Base-by-base conservation (phyloP, 2,888 invertebrate species). In the Unio pictorum region DNA sequence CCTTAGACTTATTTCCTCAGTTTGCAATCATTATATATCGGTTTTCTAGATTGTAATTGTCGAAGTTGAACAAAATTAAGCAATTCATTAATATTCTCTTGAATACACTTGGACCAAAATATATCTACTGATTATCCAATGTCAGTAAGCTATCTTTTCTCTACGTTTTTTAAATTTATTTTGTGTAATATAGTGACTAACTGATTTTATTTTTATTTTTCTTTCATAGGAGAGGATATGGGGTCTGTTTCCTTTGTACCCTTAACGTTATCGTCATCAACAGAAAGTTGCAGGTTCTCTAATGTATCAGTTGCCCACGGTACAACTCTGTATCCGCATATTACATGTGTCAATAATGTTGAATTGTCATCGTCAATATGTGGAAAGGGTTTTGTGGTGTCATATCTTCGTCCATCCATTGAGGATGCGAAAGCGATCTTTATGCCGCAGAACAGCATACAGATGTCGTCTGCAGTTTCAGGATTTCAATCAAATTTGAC, bases 311-410 rank as follows among this genome's bases (percentile, higher is more conserved):
- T 71, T 30, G 15, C 23, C n/a, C 71, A 71, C 55, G 71, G 71
- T 20, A 61, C 56, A 20, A 60, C 17, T 18, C 55, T 71, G 20
- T 68, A 56, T 54, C 54, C 67, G 18, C n/a, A 55, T 11, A 28
- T 68, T 7, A 30, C 26, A 0, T 71, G 71, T 61, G 28, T 62
- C 23, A 71, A 71, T 56, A 65, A 28, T 8, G 58, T 65, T 28
- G 61, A 65, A 11, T 58, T 71, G 15, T 23, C 30, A 30, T 6
- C 30, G 20, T 20, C n/a, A 17, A 28, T 54, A 28, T 34, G 57
- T 54, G 28, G 26, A n/a, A 62, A 57, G 4, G 34, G 59, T 17
- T 30, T 30, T 20, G 30, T 65, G 3, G 26, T 68, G 5, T 55
- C 67, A 3, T 65, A 60, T 23, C 64, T 61, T 34, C 55, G 54